Conservation (phyloP, 2,113 vertebrate genomes). For the Albula goreensis region DNA sequence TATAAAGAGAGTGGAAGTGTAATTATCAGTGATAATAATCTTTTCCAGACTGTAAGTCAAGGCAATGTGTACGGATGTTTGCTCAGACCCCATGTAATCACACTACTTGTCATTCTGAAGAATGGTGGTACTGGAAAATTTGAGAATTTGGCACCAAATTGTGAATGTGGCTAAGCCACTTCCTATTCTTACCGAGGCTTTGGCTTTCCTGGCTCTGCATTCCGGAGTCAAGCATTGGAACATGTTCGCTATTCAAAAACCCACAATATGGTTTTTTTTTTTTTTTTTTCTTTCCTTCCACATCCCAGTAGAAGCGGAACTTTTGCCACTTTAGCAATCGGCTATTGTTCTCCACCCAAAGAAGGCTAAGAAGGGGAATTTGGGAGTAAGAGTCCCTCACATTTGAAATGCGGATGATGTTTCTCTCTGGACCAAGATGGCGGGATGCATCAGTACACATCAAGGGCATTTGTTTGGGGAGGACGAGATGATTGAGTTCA, state of each 20-base stretch:
- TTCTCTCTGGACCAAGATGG: not conserved
- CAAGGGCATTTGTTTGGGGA: constrained; percentile 22
- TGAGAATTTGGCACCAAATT: not conserved
- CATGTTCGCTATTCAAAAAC: not conserved
- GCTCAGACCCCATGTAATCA: not conserved
- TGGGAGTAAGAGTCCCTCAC: not conserved
- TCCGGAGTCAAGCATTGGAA: not conserved
- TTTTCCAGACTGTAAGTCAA: not conserved
- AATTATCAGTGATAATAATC: not conserved
- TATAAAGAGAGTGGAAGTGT: not conserved
- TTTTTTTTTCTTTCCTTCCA: not conserved
- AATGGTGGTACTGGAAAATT: not conserved
- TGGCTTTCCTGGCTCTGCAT: not conserved
- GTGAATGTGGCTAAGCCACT: not conserved
- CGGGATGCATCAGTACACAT: constrained; percentile 10
- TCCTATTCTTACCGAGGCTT: not conserved
- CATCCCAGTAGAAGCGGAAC: not conserved
- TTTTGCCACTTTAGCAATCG: not conserved
- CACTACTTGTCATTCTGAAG: not conserved
- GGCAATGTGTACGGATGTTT: not conserved
- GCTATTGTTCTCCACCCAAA: not conserved
- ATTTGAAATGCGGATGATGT: constrained; percentile 13
- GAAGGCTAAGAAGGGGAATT: not conserved
- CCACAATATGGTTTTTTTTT: not conserved
- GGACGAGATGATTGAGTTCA: constrained; percentile 10